These are phyloP conservation scores for Gobio gobio DNA, from an alignment of 2,113 vertebrate genomes.

Conservation along the genomic window DNA sequence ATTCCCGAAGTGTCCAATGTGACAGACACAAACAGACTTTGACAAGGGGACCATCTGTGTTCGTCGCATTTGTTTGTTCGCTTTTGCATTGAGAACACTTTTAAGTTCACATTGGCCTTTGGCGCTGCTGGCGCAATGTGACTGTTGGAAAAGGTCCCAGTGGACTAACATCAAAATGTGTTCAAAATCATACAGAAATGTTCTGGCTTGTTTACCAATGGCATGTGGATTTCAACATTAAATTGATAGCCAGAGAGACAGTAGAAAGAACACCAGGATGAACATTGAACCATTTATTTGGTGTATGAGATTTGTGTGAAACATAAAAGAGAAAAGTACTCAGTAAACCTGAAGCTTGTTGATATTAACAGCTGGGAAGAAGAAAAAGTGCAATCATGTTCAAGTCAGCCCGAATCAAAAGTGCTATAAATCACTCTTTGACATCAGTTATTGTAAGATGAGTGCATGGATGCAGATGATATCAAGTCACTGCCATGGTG, in stretches of 20 bases:
- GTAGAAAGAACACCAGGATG: not conserved
- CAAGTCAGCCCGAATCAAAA: slow-evolving; percentile 23
- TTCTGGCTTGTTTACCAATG: not conserved
- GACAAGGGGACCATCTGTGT: slow-evolving; percentile 24
- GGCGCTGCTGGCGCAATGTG: not conserved
- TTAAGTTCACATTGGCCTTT: slow-evolving; percentile 16
- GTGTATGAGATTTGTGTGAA: not conserved
- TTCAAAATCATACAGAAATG: not conserved
- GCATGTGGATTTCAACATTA: slow-evolving; percentile 1
- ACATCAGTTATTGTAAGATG: slow-evolving; percentile 40
- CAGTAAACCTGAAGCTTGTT: slow-evolving; percentile 23
- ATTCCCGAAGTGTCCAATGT: slow-evolving; percentile 1
- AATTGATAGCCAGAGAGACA: not conserved
- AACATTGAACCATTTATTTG: not conserved
- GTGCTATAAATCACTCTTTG: slow-evolving; percentile 15
- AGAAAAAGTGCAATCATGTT: slow-evolving; percentile 33
- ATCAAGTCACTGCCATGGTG: slow-evolving; percentile 22
- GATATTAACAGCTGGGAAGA: slow-evolving; percentile 35
- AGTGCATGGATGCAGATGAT: slow-evolving; percentile 35
- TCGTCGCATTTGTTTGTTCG: not conserved
- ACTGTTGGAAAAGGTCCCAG: not conserved
- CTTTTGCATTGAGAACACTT: not conserved
- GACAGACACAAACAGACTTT: slow-evolving; percentile 16
- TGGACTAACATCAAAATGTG: slow-evolving; percentile 20
- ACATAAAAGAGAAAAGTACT: not conserved